Percentiles rank a stretch among this genome's conserved stretches.
Conservation (phyloP, 2,888 invertebrate genomes). For the Phortica okadai region DNA sequence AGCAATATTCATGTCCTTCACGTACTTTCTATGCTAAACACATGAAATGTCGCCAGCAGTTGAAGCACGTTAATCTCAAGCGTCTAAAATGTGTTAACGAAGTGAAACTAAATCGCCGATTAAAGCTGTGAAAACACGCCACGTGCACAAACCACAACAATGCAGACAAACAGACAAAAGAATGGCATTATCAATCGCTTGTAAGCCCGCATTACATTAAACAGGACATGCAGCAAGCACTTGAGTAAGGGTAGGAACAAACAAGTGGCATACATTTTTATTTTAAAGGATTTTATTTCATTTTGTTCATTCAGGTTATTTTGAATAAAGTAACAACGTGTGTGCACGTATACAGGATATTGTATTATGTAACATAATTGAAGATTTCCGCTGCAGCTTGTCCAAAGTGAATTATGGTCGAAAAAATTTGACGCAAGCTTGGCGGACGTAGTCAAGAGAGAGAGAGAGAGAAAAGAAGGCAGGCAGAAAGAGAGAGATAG, state of each 20-base stretch:
- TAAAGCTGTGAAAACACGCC: constrained; percentile 10
- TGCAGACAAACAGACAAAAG: not conserved
- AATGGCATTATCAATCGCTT: not conserved
- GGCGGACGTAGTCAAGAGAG: not conserved
- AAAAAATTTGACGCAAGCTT: constrained; percentile 1
- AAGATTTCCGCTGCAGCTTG: constrained; percentile 20
- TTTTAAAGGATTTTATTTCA: not conserved
- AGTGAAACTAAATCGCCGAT: constrained; percentile 7
- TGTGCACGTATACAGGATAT: constrained; percentile 24
- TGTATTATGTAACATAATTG: constrained; percentile 29
- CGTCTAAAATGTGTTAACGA: constrained; percentile 17
- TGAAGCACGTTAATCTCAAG: not conserved
- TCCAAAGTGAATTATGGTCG: not conserved
- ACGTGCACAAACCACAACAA: constrained; percentile 11
- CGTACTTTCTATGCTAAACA: too few species aligned
- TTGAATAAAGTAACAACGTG: not conserved
- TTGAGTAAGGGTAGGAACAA: too few species aligned
- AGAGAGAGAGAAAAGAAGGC: not conserved
- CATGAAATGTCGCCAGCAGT: too few species aligned
- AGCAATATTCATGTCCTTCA: too few species aligned
- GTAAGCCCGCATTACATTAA: too few species aligned
- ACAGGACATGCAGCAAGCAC: too few species aligned
- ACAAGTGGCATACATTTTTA: too few species aligned
- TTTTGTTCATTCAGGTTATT: not conserved
- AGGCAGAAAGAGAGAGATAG: not conserved